Conservation (phyloP, 2,888 invertebrate genomes). For the Eucriotettix oculatus region DNA sequence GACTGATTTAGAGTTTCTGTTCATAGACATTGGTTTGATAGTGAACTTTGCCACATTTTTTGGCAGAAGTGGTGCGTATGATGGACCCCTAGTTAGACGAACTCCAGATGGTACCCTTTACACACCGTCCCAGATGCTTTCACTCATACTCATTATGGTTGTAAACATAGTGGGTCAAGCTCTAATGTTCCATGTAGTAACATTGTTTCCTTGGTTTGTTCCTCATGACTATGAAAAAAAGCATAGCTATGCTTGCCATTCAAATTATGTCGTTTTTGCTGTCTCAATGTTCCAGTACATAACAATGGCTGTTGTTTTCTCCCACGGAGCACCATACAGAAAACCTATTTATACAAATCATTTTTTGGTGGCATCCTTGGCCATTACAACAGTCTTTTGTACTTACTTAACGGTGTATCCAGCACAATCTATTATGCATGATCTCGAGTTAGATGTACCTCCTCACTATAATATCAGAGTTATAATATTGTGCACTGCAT, state of each 20-base stretch:
- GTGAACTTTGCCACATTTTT: conserved; percentile 45
- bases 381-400: conserved; percentile 31
- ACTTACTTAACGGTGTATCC: conserved; percentile 32
- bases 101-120: conserved; percentile 38
- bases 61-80: conserved; percentile 39
- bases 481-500: conserved; percentile 20
- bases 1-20: conserved; percentile 45
- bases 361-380: conserved; percentile 30
- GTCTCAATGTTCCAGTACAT: conserved; percentile 49
- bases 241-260: conserved; percentile 31
- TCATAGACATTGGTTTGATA: conserved; percentile 45
- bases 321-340: conserved; percentile 48
- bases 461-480: conserved; percentile 26
- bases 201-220: conserved; percentile 35
- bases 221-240: conserved; percentile 27
- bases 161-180: conserved; percentile 32
- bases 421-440: conserved; percentile 25
- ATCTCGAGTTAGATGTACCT: conserved; percentile 23
- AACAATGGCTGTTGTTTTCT: conserved; percentile 42
- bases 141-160: conserved; percentile 34
- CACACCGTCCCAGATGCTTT: conserved; percentile 32
- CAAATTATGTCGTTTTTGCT: conserved; percentile 44
- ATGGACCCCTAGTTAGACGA: conserved; percentile 26
- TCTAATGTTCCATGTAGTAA: conserved; percentile 29
- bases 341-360: conserved; percentile 42